Evolutionary conservation across 2,113 vertebrate species (phyloP), one percentile per base, ranked within the genome.

Genomic region (Lophura nycthemera): DNA sequence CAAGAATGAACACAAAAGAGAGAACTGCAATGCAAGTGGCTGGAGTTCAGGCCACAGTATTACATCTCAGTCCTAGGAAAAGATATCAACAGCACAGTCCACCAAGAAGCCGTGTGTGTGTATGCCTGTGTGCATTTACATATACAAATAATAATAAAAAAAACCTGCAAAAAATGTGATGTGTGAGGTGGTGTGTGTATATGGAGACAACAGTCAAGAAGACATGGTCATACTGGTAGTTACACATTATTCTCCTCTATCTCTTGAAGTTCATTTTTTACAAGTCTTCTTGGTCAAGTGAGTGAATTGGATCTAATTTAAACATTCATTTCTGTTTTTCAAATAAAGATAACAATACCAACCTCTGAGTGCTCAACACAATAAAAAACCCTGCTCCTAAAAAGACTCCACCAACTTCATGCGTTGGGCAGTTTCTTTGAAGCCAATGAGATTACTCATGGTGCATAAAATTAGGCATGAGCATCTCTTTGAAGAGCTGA

Each of bases 41-140:
- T 27, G 13, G 5, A 80, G 32, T 34, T 80, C 67, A 83, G 32
- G 38, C 52, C 42, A 14, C 67, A 65, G 32, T 8, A 36, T 0
- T 16, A 21, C 75, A 75, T 4, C 59, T 57, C 48, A 48, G 0
- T 0, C 0, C 0, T 65, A 76, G 63, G 52, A 73, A 34, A 43
- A 88, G 70, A 2, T 15, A 50, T 6, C 59, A 71, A 60, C 42
- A 72, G 32, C 34, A 69, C 34, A 56, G 54, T 2, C 57, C 73
- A 73, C n/a, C 73, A 54, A 45, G 36, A 63, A 13, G 30, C 14
- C 0, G 13, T 6, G n/a, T 12, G 38, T 17, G 14, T 1, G 60
- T 3, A 22, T 6, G 19, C 0, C 22, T 16, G 17, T 42, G 20
- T 32, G 8, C 24, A 38, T 47, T 42, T 70, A 27, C 8, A 45